Evolutionary conservation across 2,888 invertebrate genomes (phyloP).

Genomic region (Thecocarcelia acutangulata): DNA sequence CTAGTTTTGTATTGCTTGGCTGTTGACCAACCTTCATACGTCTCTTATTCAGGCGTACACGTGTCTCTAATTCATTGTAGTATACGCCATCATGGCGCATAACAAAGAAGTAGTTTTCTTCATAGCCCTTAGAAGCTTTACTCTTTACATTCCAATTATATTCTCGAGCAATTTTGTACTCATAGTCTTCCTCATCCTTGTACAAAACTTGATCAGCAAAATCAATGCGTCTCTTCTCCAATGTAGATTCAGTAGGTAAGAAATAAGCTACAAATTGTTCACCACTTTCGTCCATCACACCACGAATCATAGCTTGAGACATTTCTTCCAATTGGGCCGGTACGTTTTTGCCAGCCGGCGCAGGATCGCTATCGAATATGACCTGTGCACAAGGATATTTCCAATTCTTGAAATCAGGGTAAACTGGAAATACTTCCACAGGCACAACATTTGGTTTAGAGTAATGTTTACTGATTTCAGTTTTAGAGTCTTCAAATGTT

Average conservation of each 20-base stretch:
- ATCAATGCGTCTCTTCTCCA: slow-evolving; percentile 93
- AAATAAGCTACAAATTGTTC: slow-evolving; percentile 99
- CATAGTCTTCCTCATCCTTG: slow-evolving; percentile 95
- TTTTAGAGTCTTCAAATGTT: slow-evolving; percentile 95
- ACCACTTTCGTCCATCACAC: slow-evolving; percentile 99
- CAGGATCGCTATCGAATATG: slow-evolving; percentile 99
- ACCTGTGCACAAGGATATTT: slow-evolving; percentile 99
- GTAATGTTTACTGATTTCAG: slow-evolving; percentile 94
- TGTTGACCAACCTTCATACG: slow-evolving; percentile 89
- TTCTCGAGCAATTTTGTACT: slow-evolving; percentile 98
- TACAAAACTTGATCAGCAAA: slow-evolving; percentile 88
- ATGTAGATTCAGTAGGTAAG: slow-evolving; percentile 95
- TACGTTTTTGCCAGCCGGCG: slow-evolving; percentile 92
- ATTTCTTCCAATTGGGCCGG: slow-evolving; percentile 97
- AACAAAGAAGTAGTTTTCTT: slow-evolving; percentile 98
- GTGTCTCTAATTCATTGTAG: slow-evolving; percentile 97
- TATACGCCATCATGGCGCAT: slow-evolving; percentile 94
- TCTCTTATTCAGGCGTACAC: slow-evolving; percentile 95
- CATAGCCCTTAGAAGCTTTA: slow-evolving; percentile 96
- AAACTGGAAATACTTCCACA: slow-evolving; percentile 92
- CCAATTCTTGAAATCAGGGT: slow-evolving; percentile 98
- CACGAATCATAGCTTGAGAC: slow-evolving; percentile 99
- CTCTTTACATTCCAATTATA: slow-evolving; percentile 99
- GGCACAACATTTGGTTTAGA: slow-evolving; percentile 97
- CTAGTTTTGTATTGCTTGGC: slow-evolving; percentile 83